phyloP scores from a whole-genome alignment of 2,888 invertebrate genomes.

The Pristionchus entomophagus region DNA sequence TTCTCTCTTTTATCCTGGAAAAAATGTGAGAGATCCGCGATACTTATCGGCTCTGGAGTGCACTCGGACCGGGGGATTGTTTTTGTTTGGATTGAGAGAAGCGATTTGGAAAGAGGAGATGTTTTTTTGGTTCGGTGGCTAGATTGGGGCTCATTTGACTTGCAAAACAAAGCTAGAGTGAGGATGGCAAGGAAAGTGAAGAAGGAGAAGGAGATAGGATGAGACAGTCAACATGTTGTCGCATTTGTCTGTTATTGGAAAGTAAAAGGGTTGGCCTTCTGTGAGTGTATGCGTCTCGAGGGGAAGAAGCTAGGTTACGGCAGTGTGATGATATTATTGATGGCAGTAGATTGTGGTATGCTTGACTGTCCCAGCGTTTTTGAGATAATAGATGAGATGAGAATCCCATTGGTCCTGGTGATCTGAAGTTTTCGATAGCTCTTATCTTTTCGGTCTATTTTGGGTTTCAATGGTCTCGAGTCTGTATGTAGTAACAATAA shows the following conservation, averaged over 20 bases:
- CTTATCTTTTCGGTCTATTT: too few species aligned
- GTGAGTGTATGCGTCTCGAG: background rate
- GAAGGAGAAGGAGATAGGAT: background rate
- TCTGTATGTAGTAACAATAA: too few species aligned
- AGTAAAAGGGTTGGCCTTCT: background rate
- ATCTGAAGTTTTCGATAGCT: too few species aligned
- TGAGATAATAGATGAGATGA: too few species aligned
- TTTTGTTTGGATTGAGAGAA: too few species aligned
- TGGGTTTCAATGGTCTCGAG: too few species aligned
- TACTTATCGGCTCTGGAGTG: background rate
- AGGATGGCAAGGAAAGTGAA: conserved; percentile 11
- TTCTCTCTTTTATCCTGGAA: background rate
- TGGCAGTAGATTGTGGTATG: too few species aligned
- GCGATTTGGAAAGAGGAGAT: too few species aligned
- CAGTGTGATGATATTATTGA: too few species aligned
- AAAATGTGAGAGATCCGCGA: background rate
- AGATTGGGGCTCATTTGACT: background rate
- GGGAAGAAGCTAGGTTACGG: too few species aligned
- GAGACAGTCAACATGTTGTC: conserved; percentile 20
- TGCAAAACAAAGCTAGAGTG: background rate
- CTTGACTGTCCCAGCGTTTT: too few species aligned
- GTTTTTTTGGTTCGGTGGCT: background rate
- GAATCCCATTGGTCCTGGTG: too few species aligned
- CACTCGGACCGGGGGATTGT: background rate
- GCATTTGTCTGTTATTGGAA: conserved; percentile 14